Conservation (phyloP, 2,888 invertebrate species). For the Luperina testacea region DNA sequence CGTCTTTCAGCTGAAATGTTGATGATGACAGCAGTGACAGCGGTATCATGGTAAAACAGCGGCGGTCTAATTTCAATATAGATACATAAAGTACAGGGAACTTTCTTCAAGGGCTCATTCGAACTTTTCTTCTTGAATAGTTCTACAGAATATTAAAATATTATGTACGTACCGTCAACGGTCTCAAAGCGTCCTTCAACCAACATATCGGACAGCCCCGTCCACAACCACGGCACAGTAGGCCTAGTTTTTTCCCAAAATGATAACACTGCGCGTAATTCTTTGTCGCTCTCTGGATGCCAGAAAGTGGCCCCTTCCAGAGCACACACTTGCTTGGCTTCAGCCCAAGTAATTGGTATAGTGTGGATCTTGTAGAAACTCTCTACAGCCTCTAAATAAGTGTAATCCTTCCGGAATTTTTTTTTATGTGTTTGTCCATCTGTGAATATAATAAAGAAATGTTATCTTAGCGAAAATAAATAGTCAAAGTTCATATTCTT, state of each 20-base stretch:
- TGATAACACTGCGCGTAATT: slow-evolving; percentile 69
- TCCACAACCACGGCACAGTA: slow-evolving; percentile 56
- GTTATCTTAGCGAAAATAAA: not conserved
- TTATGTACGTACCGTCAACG: slow-evolving; percentile 65
- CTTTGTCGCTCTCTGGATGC: slow-evolving; percentile 76
- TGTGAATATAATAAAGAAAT: slow-evolving; percentile 48
- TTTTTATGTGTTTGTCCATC: slow-evolving; percentile 75
- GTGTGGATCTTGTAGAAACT: slow-evolving; percentile 83
- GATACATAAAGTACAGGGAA: not conserved
- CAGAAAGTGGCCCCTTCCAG: slow-evolving; percentile 80
- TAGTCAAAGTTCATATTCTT: too few relatives aligned
- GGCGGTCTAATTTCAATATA: not conserved
- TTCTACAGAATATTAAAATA: not conserved
- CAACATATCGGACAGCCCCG: slow-evolving; percentile 75
- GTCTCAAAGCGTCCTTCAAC: slow-evolving; percentile 78
- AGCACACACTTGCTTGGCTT: slow-evolving; percentile 76
- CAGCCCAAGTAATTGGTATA: slow-evolving; percentile 74
- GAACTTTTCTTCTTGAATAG: not conserved
- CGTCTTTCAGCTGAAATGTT: not conserved
- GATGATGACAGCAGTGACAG: too few relatives aligned
- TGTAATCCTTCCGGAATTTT: slow-evolving; percentile 82
- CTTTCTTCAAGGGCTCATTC: not conserved
- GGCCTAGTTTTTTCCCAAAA: slow-evolving; percentile 73
- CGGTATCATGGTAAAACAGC: not conserved
- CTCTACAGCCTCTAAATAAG: slow-evolving; percentile 70